These are phyloP conservation scores for Arenaria interpres DNA, from an alignment of 2,113 vertebrate genomes.

Conservation along the genomic window DNA sequence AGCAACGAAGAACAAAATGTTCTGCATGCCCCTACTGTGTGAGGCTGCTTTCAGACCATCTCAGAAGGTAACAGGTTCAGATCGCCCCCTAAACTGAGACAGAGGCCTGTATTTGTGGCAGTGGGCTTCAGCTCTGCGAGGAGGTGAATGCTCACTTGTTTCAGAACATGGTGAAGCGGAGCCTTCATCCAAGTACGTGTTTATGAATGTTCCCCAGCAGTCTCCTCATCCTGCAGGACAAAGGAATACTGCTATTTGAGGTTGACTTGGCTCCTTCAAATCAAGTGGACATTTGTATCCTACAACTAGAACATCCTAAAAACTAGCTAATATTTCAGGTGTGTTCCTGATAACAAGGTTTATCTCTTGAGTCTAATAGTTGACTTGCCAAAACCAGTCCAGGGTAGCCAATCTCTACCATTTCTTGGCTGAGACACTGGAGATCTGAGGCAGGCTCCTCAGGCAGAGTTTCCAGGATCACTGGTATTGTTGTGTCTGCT, in stretches of 20 bases:
- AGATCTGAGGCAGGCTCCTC: background rate
- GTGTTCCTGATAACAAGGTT: background rate
- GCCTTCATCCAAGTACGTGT: background rate
- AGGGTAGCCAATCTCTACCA: background rate
- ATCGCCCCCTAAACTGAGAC: background rate
- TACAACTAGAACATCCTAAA: background rate
- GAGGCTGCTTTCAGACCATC: background rate
- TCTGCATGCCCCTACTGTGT: background rate
- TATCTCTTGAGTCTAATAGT: background rate
- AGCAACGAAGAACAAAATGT: background rate
- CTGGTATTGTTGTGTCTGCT: background rate
- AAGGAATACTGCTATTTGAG: background rate
- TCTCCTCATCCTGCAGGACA: background rate
- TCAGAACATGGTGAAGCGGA: background rate
- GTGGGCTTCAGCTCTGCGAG: background rate
- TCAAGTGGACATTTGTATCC: background rate
- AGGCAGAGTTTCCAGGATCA: background rate
- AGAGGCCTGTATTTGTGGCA: fast-evolving
- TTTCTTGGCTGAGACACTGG: background rate
- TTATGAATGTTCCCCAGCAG: background rate
- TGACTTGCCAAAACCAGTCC: background rate
- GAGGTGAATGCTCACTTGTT: background rate
- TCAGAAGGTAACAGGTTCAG: background rate
- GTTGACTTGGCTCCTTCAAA: background rate
- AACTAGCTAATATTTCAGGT: background rate